Evolutionary conservation across 2,797 vertebrate species (phyloP), one percentile per base, ranked within the genome.

Genomic region (Acestrorhynchus altus): DNA sequence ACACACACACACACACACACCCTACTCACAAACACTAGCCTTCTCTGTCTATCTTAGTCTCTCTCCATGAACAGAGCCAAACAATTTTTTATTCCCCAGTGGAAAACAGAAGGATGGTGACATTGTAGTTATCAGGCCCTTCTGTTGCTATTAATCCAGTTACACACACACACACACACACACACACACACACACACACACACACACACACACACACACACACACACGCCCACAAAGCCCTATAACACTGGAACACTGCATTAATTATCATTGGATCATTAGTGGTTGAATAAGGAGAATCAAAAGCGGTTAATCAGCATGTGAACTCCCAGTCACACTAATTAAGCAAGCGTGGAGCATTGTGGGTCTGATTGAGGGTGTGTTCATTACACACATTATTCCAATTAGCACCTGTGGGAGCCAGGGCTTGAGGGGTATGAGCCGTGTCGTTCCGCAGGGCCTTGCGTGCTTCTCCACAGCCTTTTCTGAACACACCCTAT

Each of bases 221-320:
- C 60, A 54, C 60, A 54, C 57, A 76, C 44, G 64, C 4, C 46
- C 28, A 59, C 40, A 63, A 9, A 68, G 15, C 44, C n/a, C 61
- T 52, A 40, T 40, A 26, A 46, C 24, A 63, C 12, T 24, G 76
- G 77, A 67, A 61, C 44, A 47, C 39, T 59, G 67, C 67, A 83
- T 86, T 77, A 79, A 83, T 83, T 84, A 79, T 74, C 64, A 22
- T 15, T 65, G 71, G 76, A 70, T 83, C 76, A 84, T 86, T 81
- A 82, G 51, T 83, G 63, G 67, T 65, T 74, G 75, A 78, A 77
- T 77, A 82, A 74, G 28, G 72, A 81, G 69, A 82, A 79, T 81
- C 56, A 57, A 69, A 81, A 80, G 82, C 31, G 61, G 66, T 83
- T 74, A 87, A 82, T 86, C 83, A 77, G 72, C 76, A 80, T 65